Evolutionary conservation across 2,113 vertebrate genomes (phyloP).

Genomic region (Chascanopsetta lugubris): DNA sequence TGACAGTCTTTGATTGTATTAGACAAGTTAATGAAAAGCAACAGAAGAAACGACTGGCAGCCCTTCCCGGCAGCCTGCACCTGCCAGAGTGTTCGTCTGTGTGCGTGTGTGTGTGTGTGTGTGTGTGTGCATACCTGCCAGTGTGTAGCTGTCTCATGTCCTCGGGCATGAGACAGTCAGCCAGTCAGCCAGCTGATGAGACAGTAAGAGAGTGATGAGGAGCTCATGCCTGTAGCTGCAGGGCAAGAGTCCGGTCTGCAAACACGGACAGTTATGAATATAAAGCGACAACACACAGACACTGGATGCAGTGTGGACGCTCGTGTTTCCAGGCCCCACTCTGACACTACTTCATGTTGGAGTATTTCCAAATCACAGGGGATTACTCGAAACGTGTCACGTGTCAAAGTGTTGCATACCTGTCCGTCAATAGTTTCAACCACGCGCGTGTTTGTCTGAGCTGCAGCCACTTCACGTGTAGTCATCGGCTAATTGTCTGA

Average conservation of each 20-base stretch:
- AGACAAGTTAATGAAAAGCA: conserved; percentile 79
- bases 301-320: conserved; percentile 10
- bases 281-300: conserved; percentile 19
- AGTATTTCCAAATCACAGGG: conserved; percentile 10
- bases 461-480: neutral
- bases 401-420: neutral
- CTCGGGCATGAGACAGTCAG: conserved; percentile 56
- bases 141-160: conserved; percentile 54
- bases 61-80: conserved; percentile 54
- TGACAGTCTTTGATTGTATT: conserved; percentile 74
- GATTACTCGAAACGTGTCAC: conserved; percentile 2
- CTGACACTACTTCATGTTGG: neutral
- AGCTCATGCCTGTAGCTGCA: conserved; percentile 56
- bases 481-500: conserved; percentile 7
- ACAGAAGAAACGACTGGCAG: conserved; percentile 59
- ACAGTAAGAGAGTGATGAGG: conserved; percentile 72
- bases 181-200: conserved; percentile 66
- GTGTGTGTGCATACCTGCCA: conserved; percentile 60
- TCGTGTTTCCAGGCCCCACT: neutral
- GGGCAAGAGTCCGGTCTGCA: conserved; percentile 41
- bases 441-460: conserved; percentile 4
- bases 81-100: conserved; percentile 58
- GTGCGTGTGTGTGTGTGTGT: conserved; percentile 62
- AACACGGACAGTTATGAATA: conserved; percentile 57
- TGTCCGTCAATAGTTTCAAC: conserved; percentile 11